Evolutionary conservation across 2,888 invertebrate genomes (phyloP), one percentile per base, ranked within the genome.

Genomic region (Netelia virgata): DNA sequence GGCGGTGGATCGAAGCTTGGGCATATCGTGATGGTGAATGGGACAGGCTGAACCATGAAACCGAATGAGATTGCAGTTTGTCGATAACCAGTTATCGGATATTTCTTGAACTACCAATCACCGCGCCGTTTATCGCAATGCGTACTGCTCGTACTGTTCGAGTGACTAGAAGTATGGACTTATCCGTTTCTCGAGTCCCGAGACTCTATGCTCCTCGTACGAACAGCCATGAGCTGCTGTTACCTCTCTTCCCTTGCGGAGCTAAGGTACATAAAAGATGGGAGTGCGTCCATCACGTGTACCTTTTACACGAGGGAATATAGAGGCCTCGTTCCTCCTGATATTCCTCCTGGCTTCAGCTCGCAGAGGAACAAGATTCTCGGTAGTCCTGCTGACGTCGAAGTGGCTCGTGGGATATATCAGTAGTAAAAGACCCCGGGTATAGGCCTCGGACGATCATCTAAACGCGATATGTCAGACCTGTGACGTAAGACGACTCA

Each of bases 401-500:
- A 70, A 59, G 53, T 47, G 16, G 77, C 68, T 23, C 10, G 53
- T 53, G 47, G 53, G 72, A 66, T 68, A 28, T 50, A 68, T 36
- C 82, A 61, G 82, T 57, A 82, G 82, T 82, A 61, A 82, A 47
- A 75, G 69, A 78, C 63, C 36, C 36, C 63, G 64, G 72, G 79
- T 79, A 73, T 79, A 72, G 53, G 66, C 53, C 73, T 70, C 59
- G 75, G 68, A 83, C 77, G 87, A 87, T 87, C 86, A 83, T 83
- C 76, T 36, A 66, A 80, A 75, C 79, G 79, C 84, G 85, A 86
- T 85, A 84, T 84, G 87, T 85, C 85, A 85, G 69, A 8, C 72
- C 20, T 64, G 63, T 83, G 85, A 85, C 83, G 78, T 73, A 86
- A 85, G 84, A 85, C 84, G 80, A 87, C 86, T 85, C 82, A 85